Conservation (phyloP, 1,140 invertebrate genomes). For the roundworm (Caenorhabditis elegans) region DNA sequence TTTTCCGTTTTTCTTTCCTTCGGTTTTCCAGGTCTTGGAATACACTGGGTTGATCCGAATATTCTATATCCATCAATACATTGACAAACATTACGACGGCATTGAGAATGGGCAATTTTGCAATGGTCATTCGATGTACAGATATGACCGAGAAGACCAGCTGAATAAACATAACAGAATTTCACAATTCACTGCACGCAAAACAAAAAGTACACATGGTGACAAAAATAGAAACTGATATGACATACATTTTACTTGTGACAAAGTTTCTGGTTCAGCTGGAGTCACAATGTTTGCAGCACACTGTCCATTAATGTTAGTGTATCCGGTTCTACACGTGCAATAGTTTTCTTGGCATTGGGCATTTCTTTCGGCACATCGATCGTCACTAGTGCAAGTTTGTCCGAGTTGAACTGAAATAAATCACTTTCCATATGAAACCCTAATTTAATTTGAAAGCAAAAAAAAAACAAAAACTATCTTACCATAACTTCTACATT, state of each 20-base stretch:
- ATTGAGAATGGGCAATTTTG: slow-evolving; percentile 21
- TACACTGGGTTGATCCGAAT: slow-evolving; percentile 41
- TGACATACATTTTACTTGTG: not conserved
- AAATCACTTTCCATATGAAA: no score
- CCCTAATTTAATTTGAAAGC: no score
- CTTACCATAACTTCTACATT: slow-evolving; percentile 3
- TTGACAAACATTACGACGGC: slow-evolving; percentile 23
- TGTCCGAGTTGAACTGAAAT: not conserved
- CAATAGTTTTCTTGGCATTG: not conserved
- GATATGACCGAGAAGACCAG: slow-evolving; percentile 33
- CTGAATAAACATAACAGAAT: slow-evolving; percentile 21
- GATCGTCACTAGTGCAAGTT: not conserved
- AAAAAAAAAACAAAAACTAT: no score
- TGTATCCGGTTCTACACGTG: not conserved
- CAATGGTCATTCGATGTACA: slow-evolving; percentile 26
- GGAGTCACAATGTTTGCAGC: not conserved
- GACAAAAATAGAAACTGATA: not conserved
- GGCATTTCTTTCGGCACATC: slow-evolving; percentile 14
- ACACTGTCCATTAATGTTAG: not conserved
- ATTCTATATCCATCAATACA: slow-evolving; percentile 36
- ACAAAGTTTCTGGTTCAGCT: not conserved
- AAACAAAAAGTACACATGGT: not conserved
- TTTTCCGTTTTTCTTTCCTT: slow-evolving; percentile 6
- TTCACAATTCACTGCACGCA: slow-evolving; percentile 7
- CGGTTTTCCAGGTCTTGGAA: not conserved